Conservation (phyloP, 2,888 invertebrate species). For the Drosophila robusta region DNA sequence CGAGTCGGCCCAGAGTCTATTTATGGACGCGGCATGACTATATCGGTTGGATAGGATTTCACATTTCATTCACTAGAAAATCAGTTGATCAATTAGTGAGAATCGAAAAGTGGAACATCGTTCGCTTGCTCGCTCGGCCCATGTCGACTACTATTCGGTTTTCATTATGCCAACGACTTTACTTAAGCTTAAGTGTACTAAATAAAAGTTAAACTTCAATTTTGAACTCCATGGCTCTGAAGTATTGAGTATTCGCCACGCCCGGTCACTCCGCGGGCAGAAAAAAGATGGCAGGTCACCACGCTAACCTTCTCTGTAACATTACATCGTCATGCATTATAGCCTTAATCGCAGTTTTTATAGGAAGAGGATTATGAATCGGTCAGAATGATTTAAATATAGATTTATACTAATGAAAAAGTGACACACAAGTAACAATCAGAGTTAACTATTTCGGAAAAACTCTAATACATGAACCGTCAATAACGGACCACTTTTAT, state of each 20-base stretch:
- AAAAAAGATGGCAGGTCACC: too few species aligned
- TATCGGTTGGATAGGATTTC: conserved; percentile 62
- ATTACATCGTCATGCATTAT: too few species aligned
- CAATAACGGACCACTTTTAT: too few species aligned
- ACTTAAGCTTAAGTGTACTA: conserved; percentile 7
- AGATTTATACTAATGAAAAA: too few species aligned
- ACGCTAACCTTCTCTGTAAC: too few species aligned
- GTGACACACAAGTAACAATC: too few species aligned
- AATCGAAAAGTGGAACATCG: conserved; percentile 70
- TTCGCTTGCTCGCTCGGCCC: conserved; percentile 19
- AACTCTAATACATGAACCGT: too few species aligned
- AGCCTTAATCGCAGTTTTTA: too few species aligned
- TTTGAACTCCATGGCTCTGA: neutral
- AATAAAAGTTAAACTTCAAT: conserved; percentile 37
- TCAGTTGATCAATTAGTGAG: conserved; percentile 70
- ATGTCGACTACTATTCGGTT: conserved; percentile 52
- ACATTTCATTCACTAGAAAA: conserved; percentile 76
- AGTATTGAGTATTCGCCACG: conserved; percentile 28
- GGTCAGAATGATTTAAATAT: neutral
- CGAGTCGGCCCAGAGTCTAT: conserved; percentile 51
- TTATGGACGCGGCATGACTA: conserved; percentile 63
- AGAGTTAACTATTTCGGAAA: neutral
- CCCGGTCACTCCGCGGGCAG: neutral
- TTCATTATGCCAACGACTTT: conserved; percentile 19
- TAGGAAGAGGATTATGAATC: too few species aligned